Conservation (phyloP, 2,888 invertebrate genomes). For the Leptinotarsa haldemani region DNA sequence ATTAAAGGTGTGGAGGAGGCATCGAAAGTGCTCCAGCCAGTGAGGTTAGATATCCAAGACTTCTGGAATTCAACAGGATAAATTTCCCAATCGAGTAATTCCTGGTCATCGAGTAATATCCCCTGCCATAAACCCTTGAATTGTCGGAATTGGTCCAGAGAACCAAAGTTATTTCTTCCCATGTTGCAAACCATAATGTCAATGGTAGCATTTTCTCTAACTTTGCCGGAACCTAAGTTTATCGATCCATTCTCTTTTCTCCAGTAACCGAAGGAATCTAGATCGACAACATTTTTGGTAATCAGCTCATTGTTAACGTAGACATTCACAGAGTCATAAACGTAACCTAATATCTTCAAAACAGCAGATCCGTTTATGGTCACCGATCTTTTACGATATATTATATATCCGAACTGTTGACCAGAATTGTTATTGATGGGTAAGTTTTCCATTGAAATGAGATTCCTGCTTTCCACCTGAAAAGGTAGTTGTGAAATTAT, state of each 20-base stretch:
- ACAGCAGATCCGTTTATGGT: constrained; percentile 50
- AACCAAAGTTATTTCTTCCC: constrained; percentile 77
- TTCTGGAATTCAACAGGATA: constrained; percentile 45
- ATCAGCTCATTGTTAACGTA: constrained; percentile 63
- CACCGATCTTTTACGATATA: constrained; percentile 65
- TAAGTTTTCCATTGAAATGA: constrained; percentile 59
- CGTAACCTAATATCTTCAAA: constrained; percentile 60
- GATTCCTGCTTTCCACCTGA: constrained; percentile 34
- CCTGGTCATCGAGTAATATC: constrained; percentile 52
- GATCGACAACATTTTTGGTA: constrained; percentile 55
- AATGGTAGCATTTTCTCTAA: constrained; percentile 56
- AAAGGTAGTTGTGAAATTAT: constrained; percentile 30
- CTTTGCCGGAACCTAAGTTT: constrained; percentile 31
- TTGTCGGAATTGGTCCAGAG: constrained; percentile 61
- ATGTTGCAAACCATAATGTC: constrained; percentile 77
- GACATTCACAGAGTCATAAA: constrained; percentile 68
- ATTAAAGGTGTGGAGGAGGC: constrained; percentile 37
- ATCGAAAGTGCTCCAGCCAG: constrained; percentile 54
- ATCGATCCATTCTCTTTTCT: constrained; percentile 55
- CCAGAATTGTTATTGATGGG: constrained; percentile 64
- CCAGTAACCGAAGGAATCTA: constrained; percentile 66
- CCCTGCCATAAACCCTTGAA: constrained; percentile 62
- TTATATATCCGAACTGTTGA: constrained; percentile 70
- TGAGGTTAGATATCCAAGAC: constrained; percentile 58
- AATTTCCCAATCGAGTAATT: constrained; percentile 41